Conservation (phyloP, 2,888 invertebrate species). For the Noctua janthina region DNA sequence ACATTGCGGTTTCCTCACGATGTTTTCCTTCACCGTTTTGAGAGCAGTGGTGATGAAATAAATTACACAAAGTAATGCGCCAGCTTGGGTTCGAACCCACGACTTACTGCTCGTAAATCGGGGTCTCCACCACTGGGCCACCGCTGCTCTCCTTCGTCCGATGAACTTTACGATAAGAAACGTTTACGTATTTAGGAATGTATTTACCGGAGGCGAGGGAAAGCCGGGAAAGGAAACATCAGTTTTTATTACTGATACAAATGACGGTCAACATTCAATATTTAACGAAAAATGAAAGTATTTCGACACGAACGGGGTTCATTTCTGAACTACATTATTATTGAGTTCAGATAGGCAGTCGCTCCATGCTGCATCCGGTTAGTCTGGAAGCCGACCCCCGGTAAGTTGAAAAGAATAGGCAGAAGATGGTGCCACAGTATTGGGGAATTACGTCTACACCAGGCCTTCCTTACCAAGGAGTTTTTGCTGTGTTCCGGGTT, state of each 20-base stretch:
- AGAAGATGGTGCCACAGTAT: neutral
- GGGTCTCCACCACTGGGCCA: too few species aligned
- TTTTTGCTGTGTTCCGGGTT: neutral
- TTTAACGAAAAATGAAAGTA: neutral
- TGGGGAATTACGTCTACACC: too few species aligned
- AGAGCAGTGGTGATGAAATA: too few species aligned
- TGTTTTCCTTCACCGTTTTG: too few species aligned
- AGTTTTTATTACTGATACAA: conserved; percentile 7
- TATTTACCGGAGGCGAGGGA: neutral
- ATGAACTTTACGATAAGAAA: conserved; percentile 19
- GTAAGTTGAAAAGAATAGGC: neutral
- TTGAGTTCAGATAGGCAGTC: neutral
- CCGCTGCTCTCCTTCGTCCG: neutral
- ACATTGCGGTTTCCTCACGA: too few species aligned
- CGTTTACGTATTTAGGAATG: neutral
- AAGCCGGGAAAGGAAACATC: conserved; percentile 10
- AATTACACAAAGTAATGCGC: too few species aligned
- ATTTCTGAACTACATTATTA: too few species aligned
- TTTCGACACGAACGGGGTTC: neutral
- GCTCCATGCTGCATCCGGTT: conserved; percentile 2
- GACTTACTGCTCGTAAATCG: too few species aligned
- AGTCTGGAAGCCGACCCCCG: neutral
- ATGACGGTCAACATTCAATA: conserved; percentile 17
- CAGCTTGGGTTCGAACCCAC: too few species aligned
- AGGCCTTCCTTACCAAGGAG: neutral